A percentile compares a stretch with the other conserved stretches of the same genome.
Evolutionary conservation across 2,113 vertebrate genomes (phyloP).

Genomic region (Gymnogyps californianus): DNA sequence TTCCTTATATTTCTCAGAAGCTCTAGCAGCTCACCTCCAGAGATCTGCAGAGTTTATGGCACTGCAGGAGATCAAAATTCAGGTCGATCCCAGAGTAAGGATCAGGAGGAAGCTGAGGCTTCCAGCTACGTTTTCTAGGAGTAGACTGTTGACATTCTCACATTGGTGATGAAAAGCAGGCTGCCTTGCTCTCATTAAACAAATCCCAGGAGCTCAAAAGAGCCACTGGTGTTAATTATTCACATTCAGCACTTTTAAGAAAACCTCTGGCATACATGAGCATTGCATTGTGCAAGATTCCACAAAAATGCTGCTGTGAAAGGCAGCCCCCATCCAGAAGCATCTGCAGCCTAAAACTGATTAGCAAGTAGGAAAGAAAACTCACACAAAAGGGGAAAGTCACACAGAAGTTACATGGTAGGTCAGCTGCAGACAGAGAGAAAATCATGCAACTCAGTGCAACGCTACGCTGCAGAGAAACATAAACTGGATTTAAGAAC

Average conservation of each 20-base stretch:
- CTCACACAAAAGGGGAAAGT: background rate
- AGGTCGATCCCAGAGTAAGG: background rate
- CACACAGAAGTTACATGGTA: rapidly evolving
- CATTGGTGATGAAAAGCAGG: background rate
- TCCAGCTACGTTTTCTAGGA: background rate
- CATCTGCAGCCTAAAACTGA: background rate
- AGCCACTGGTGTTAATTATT: background rate
- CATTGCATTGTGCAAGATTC: rapidly evolving
- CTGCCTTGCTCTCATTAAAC: background rate
- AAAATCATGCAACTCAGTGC: background rate
- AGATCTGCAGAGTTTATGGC: background rate
- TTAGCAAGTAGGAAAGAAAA: background rate
- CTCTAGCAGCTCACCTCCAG: background rate
- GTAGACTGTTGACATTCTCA: background rate
- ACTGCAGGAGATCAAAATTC: background rate
- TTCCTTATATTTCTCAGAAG: background rate
- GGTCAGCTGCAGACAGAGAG: background rate
- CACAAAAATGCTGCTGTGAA: background rate
- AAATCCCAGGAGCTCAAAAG: background rate
- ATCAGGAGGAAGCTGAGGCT: background rate
- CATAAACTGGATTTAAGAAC: background rate
- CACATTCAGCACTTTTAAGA: background rate
- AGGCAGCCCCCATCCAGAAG: background rate
- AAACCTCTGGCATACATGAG: background rate
- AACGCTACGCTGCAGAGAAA: rapidly evolving